Base-by-base conservation (phyloP, 2,888 invertebrate genomes). In the Epinotia nisella region DNA sequence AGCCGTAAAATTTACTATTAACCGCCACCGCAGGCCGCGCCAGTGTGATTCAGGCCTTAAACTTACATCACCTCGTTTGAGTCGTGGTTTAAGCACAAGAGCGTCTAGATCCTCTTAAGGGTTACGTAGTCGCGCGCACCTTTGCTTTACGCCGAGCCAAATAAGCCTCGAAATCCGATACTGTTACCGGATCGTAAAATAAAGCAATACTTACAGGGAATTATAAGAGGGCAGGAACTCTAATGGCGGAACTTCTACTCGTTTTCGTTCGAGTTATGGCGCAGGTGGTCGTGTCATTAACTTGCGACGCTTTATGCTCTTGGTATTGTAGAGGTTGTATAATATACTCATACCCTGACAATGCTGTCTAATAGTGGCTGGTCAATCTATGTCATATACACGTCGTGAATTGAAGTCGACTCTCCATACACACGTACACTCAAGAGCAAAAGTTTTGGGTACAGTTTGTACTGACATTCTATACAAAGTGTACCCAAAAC, bases 181-280 rank as follows among this genome's bases (percentile, higher is more conserved):
- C 73, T 53, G 73, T 69, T 73, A 69, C 73, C 73, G 73, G 73
- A 73, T 69, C 73, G 73, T 73, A 73, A 73, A 73, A 73, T 73
- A 73, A 73, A 73, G 69, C 73, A 73, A 69, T 69, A 73, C 73
- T 73, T 68, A 73, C 62, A 9, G 64, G 64, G 73, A 73, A 73
- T 73, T 73, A 73, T 73, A 73, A 73, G 68, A 68, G 62, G 68
- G 68, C 51, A 53, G 62, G n/a, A n/a, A n/a, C 19, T 51, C 58
- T 69, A 73, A 74, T 71, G 60, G 65, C 17, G 11, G 55, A 61
- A 60, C 21, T 71, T 62, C 29, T 21, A 66, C 74, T 64, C 49
- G 68, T 64, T 75, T 62, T 71, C 62, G 51, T 49, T 19, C 55
- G 39, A 71, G 60, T 66, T 64, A 45, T 39, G n/a, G 62, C 62